phyloP scores from a whole-genome alignment of 2,888 invertebrate species.

The Nomada goodeniana region DNA sequence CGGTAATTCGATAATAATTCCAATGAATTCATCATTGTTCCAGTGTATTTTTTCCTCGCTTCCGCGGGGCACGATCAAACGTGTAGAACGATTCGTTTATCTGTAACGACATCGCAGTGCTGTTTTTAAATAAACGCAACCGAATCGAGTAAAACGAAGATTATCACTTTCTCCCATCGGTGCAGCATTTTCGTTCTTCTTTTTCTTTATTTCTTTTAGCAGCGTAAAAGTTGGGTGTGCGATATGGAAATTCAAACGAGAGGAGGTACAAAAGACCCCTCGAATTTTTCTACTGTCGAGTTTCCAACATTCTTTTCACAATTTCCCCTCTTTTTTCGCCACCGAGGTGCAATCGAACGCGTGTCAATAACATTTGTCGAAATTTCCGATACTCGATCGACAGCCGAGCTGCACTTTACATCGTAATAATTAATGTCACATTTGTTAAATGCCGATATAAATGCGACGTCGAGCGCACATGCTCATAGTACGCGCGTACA shows the following conservation, averaged over 20 bases:
- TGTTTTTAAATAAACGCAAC: conserved; percentile 2
- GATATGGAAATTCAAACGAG: conserved; percentile 24
- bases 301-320: not conserved
- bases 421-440: conserved; percentile 60
- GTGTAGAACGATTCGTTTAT: conserved; percentile 4
- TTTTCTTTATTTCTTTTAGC: conserved; percentile 1
- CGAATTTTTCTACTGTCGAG: conserved; percentile 2
- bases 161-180: conserved; percentile 4
- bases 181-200: not conserved
- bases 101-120: not conserved
- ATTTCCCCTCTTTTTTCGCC: too few species aligned
- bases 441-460: conserved; percentile 55
- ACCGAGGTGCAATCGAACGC: not conserved
- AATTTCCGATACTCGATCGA: conserved; percentile 44
- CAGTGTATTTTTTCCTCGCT: not conserved
- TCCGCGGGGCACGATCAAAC: not conserved
- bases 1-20: conserved; percentile 8
- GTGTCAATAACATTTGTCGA: conserved; percentile 46
- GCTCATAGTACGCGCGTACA: not conserved
- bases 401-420: conserved; percentile 27
- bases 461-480: conserved; percentile 10
- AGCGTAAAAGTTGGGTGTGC: not conserved
- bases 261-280: not conserved
- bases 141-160: conserved; percentile 4
- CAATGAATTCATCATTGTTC: conserved; percentile 1